phyloP scores from a whole-genome alignment of 2,113 vertebrate species.

The Atherinomorus stipes region DNA sequence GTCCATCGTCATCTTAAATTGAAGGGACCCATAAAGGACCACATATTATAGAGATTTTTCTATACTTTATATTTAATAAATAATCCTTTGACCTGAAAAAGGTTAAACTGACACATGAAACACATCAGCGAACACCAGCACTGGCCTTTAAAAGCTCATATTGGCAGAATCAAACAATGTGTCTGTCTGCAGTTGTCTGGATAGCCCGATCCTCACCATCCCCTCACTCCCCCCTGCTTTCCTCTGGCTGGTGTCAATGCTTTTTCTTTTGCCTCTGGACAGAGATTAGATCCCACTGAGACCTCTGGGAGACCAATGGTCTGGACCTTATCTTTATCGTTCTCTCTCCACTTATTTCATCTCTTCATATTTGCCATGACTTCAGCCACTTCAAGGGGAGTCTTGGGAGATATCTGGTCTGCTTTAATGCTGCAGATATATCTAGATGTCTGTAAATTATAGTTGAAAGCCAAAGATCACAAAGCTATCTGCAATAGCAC shows the following conservation, averaged over 20 bases:
- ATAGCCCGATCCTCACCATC: neutral
- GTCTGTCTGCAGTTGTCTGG: conserved; percentile 2
- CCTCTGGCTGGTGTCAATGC: conserved; percentile 52
- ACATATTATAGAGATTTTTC: too few species aligned
- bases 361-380: conserved; percentile 32
- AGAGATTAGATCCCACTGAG: conserved; percentile 66
- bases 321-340: conserved; percentile 54
- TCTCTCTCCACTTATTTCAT: conserved; percentile 26
- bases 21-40: too few species aligned
- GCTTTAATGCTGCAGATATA: conserved; percentile 6
- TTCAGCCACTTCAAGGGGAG: conserved; percentile 42
- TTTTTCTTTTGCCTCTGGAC: conserved; percentile 50
- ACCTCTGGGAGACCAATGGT: conserved; percentile 52
- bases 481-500: neutral
- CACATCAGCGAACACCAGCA: too few species aligned
- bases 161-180: neutral
- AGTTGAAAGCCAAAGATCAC: conserved; percentile 35
- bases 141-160: neutral
- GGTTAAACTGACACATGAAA: conserved; percentile 2
- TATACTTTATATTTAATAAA: neutral
- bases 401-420: conserved; percentile 32
- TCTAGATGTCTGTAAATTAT: conserved; percentile 35
- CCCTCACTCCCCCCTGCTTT: neutral
- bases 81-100: neutral
- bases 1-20: too few species aligned